Base-by-base conservation (phyloP, 2,888 invertebrate species). In the Zootermopsis nevadensis region DNA sequence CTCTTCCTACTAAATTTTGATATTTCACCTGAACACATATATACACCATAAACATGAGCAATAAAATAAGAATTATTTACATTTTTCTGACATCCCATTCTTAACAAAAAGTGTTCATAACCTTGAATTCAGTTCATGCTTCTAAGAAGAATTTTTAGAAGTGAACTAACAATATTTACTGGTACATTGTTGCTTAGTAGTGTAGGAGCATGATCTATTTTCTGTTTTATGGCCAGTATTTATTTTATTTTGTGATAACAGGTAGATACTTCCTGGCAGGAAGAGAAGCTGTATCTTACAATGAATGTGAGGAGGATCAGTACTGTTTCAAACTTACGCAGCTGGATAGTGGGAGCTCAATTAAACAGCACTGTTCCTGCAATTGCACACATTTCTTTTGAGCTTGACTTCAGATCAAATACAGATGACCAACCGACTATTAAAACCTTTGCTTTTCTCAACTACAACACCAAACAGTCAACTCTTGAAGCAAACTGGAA, bases 261-360 rank as follows among this genome's bases (percentile, higher is more conserved):
- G 82, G 82, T 76, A n/a, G 38, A 82, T 12, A 55, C 53, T 24
- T 31, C 60, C 35, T 82, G 82, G 82, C 76, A 82, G 66, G 60
- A 76, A 33, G 77, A 82, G 60, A 76, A 35, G 24, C 31, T 76
- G 6, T 31, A 35, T 22, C 15, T 82, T 30, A 60, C 38, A 60
- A 7, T 53, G 31, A 66, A 48, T 30, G n/a, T 55, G 15, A 42
- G 15, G 48, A 60, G 53, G 27, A 30, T 74, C 22, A 60, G 24
- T 38, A 38, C 48, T 42, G 24, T 76, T 30, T 22, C 60, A 33
- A 33, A 60, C 35, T 66, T 76, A 6, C 38, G 60, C 38, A 27
- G 60, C 7, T 72, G 76, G 55, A 82, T 12, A 27, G 7, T 66
- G 15, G 48, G 31, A 30, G 38, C 38, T 24, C 82, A 76, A 3